Base-by-base conservation (phyloP, 64 coral and sea anemone genomes). In the Montipora capricornis region DNA sequence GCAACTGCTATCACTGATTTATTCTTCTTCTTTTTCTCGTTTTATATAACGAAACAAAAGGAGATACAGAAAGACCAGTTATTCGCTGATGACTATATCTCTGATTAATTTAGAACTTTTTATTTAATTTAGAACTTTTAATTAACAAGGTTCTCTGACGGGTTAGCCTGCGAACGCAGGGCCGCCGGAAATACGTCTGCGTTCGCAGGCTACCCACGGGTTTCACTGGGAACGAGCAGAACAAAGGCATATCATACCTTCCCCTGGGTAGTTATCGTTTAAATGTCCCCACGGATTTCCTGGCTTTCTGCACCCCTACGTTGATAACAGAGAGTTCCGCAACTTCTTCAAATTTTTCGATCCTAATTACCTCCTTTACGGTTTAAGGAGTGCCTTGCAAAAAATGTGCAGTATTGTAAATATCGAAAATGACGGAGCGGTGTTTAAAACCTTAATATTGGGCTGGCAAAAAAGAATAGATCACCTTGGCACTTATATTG, bases 311-410 rank as follows among this genome's bases (percentile, higher is more conserved):
- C 59, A 20, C 61, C 81, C 61, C 81, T 47, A 60, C 61, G 19
- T 67, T 14, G 81, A 68, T 46, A 37, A 16, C 17, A 5, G n/a
- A 3, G 47, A 86, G 82, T 86, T 73, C 64, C 82, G 17, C 47
- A 86, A 47, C 66, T 86, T 10, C 46, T 48, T 85, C 46, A 9
- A 50, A 86, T 86, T 50, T 86, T 86, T 86, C 67, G 45, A 17
- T 14, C 5, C 11, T 9, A n/a, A 84, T 20, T 86, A 20, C 14
- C 17, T 11, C 9, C 3, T 48, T 68, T 48, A 29, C 45, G 7
- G 6, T 69, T 48, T 16, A 14, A 84, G 74, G 45, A 86, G 8
- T 51, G 66, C 47, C 82, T 49, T 5, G 16, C 20, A 86, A 84
- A 64, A 68, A 71, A 86, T 49, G 82, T 20, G 6, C 10, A 20